Base-by-base conservation (phyloP, 2,797 vertebrate genomes). In the Anolis apletophallus region DNA sequence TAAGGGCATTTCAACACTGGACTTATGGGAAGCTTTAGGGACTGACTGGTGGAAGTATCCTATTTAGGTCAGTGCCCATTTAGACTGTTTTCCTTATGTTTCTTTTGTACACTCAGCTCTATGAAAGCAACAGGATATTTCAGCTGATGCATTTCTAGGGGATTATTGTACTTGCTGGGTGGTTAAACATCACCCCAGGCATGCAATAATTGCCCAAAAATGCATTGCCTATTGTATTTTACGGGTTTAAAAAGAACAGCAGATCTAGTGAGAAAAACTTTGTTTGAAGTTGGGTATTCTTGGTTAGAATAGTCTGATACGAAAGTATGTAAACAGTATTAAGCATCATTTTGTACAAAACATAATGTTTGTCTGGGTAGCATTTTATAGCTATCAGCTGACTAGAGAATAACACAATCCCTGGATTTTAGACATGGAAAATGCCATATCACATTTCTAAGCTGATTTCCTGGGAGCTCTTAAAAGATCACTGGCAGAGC, bases 281-380 rank as follows among this genome's bases (percentile, higher is more conserved):
- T 92, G 88, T 94, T 96, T 95, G 92, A 96, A 94, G 85, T 91
- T 90, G 94, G 81, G 89, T 92, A 90, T 90, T 82, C 90, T 91
- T 92, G 91, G 93, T 93, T 94, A 93, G 90, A 92, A 80, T 94
- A 93, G 95, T 96, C 93, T 87, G 93, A 94, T 69, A 81, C 87
- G 87, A 88, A 93, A 94, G 75, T 68, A 78, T 86, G 91, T 92
- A 94, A 93, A 93, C 76, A 92, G 3, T 89, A 91, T 91, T 92
- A 79, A 50, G 90, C 94, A 94, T 89, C 87, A 90, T 85, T 93
- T 91, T 94, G 83, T 94, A 55, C 88, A 91, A 95, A 93, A 92
- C 57, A 89, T 88, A 87, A 81, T 92, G 86, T 95, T 93, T 94
- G 93, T 83, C 72, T 89, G 84, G 93, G 88, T 87, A 85, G 4